Base-by-base conservation (phyloP, 2,113 vertebrate species). In the Cranoglanis bouderius region DNA sequence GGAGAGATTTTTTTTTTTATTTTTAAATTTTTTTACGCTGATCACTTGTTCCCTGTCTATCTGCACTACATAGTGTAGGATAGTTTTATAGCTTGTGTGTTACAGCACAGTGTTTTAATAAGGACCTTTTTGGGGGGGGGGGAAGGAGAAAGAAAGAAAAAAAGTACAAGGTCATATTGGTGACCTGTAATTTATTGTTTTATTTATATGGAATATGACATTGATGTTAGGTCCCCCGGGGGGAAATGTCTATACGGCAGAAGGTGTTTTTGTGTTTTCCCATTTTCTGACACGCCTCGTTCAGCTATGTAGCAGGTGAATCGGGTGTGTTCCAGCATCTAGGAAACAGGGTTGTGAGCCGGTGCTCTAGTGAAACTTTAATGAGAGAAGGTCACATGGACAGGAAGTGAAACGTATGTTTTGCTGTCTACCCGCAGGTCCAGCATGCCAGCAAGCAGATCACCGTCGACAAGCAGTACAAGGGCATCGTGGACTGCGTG, bases 391-490 rank as follows among this genome's bases (percentile, higher is more conserved):
- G 75, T 78, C 40, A 35, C 6, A 4, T 46, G 3, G 80, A 67
- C n/a, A 46, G 57, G 24, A 6, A 49, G 26, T 51, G 26, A n/a
- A 21, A 53, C 14, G 0, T 55, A 1, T 40, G 18, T 59, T 26
- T 55, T 2, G 7, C 8, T 80, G 10, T 70, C 38, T 21, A 0
- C 12, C 85, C 85, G 0, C 92, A 97, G 97, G 96, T 97, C 92
- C 97, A 98, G 88, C 97, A 98, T 95, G 96, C 97, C 93, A 98
- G 96, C 94, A 97, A 97, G 94, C 97, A 97, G 94, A 97, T 98
- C 90, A 91, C 96, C 0, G 96, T 46, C 1, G 96, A 97, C 10
- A 96, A 91, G 94, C 97, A 97, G 38, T 98, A 98, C 95, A 98
- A 98, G 91, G 97, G 97, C 81, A 98, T 98, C 89, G 91, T 98